Evolutionary conservation across 1,140 invertebrate genomes (phyloP).

Genomic region (Protaetia brevitarsis): DNA sequence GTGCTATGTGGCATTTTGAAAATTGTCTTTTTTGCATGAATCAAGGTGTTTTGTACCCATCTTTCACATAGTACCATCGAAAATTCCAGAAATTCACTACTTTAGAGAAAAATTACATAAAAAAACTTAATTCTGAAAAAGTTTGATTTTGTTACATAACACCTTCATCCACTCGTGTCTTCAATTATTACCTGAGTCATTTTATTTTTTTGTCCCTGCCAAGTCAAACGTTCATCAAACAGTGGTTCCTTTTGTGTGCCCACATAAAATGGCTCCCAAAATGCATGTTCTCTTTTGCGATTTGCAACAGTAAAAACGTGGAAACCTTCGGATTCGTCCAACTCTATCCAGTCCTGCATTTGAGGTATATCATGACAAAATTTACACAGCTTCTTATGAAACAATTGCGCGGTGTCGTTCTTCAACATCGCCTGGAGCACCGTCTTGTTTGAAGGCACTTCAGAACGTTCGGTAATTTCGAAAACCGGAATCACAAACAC

Average conservation of each 20-base stretch:
- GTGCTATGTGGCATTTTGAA: too few relatives aligned
- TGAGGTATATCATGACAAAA: constrained; percentile 57
- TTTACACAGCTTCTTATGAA: constrained; percentile 56
- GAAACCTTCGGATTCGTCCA: not conserved
- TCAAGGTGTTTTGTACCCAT: too few relatives aligned
- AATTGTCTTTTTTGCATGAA: too few relatives aligned
- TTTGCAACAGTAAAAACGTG: constrained; percentile 43
- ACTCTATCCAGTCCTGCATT: constrained; percentile 36
- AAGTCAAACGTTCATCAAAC: constrained; percentile 59
- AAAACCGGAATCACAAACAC: constrained; percentile 52
- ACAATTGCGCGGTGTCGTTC: constrained; percentile 51
- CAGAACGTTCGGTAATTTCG: constrained; percentile 48
- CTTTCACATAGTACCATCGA: too few relatives aligned
- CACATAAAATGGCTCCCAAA: constrained; percentile 62
- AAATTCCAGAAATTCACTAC: too few relatives aligned
- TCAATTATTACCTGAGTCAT: constrained; percentile 63
- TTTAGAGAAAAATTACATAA: too few relatives aligned
- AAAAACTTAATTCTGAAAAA: too few relatives aligned
- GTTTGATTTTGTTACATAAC: too few relatives aligned
- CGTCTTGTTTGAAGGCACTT: constrained; percentile 45
- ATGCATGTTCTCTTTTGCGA: constrained; percentile 47
- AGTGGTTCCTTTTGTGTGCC: constrained; percentile 58
- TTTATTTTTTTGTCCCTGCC: constrained; percentile 62
- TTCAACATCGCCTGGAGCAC: constrained; percentile 49
- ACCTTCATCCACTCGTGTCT: too few relatives aligned